phyloP scores from a whole-genome alignment of 1,140 invertebrate species.

The Lysiphlebus fabarum region DNA sequence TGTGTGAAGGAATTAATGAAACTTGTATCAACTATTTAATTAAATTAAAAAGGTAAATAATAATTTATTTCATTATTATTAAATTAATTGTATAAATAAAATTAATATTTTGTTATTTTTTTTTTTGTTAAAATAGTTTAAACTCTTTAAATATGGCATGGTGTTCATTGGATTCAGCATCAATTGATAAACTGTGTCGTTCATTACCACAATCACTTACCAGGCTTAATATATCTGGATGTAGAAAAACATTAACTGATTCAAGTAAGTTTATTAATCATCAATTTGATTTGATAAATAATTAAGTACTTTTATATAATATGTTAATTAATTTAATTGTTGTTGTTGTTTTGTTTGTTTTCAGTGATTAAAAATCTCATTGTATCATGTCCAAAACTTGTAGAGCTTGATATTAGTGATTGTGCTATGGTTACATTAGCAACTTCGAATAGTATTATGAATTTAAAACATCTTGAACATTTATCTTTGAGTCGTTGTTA shows the following conservation, averaged over 20 bases:
- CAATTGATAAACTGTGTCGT: slow-evolving; percentile 62
- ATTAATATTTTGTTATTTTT: slow-evolving; percentile 18
- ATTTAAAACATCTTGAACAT: slow-evolving; percentile 72
- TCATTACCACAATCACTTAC: slow-evolving; percentile 64
- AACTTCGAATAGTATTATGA: slow-evolving; percentile 60
- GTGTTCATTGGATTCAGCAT: slow-evolving; percentile 65
- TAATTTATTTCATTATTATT: background rate
- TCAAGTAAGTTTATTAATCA: slow-evolving; percentile 71
- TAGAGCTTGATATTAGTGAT: slow-evolving; percentile 84
- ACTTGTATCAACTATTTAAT: slow-evolving; percentile 62
- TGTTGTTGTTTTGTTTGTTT: slow-evolving; percentile 35
- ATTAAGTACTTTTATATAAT: slow-evolving; percentile 1
- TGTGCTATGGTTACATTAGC: slow-evolving; percentile 67
- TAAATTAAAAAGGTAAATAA: slow-evolving; percentile 61
- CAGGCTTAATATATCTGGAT: slow-evolving; percentile 78
- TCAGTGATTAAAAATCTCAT: slow-evolving; percentile 68
- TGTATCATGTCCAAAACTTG: slow-evolving; percentile 65
- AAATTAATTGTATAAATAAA: background rate
- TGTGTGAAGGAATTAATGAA: slow-evolving; percentile 64
- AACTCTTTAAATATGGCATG: slow-evolving; percentile 77
- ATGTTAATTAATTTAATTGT: slow-evolving; percentile 14
- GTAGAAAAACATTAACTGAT: slow-evolving; percentile 70
- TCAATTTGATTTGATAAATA: no score
- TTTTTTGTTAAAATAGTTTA: slow-evolving; percentile 61
- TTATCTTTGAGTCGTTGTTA: slow-evolving; percentile 83